Conservation (phyloP, 2,888 invertebrate genomes). For the Incurvaria masculella region DNA sequence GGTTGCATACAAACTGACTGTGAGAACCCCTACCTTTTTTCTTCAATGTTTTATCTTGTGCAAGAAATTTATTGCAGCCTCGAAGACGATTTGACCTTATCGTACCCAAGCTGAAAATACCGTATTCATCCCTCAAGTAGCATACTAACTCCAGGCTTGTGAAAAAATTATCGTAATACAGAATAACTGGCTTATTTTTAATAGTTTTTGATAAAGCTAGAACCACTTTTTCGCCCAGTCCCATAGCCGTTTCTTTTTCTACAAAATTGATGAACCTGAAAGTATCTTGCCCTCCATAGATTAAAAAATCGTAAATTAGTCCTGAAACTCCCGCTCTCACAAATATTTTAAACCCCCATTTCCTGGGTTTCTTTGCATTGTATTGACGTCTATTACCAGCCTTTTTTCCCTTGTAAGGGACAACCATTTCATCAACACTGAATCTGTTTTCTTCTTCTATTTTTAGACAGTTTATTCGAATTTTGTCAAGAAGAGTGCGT, state of each 20-base stretch:
- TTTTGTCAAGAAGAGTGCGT: conserved; percentile 19
- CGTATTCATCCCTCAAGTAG: conserved; percentile 15
- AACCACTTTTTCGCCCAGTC: conserved; percentile 22
- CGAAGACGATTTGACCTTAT: conserved; percentile 9
- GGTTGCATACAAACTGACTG: conserved; percentile 8
- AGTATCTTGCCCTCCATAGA: conserved; percentile 22
- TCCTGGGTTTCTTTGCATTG: conserved; percentile 24
- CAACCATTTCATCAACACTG: conserved; percentile 25
- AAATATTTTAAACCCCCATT: conserved; percentile 28
- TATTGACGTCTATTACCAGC: conserved; percentile 25
- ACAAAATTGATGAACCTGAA: conserved; percentile 19
- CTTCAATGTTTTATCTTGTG: conserved; percentile 1
- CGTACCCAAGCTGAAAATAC: conserved; percentile 11
- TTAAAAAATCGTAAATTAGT: conserved; percentile 25
- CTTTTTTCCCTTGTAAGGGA: conserved; percentile 24
- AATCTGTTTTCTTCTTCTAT: conserved; percentile 19
- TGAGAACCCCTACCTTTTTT: conserved; percentile 12
- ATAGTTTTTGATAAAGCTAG: conserved; percentile 19
- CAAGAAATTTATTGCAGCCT: conserved; percentile 2
- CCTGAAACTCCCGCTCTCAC: conserved; percentile 25
- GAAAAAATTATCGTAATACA: conserved; percentile 15
- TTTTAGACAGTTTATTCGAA: conserved; percentile 18
- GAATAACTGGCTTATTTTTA: conserved; percentile 7
- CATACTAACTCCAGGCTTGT: conserved; percentile 9
- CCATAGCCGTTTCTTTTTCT: conserved; percentile 16